phyloP scores from a whole-genome alignment of 1,140 invertebrate species.

The Ericerus pela region DNA sequence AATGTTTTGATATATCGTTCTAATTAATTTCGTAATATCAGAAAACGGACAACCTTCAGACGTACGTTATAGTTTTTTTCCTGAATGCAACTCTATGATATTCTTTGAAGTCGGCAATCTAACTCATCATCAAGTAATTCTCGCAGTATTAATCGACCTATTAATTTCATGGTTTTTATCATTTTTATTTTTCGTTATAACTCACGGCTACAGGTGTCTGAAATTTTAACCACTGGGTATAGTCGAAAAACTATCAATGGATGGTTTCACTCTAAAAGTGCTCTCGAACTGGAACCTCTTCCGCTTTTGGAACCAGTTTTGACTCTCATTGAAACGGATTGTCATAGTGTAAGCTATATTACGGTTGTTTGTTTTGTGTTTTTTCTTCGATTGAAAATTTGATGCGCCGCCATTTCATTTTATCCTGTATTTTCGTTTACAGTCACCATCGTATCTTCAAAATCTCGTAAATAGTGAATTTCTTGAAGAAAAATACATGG shows the following conservation, averaged over 20 bases:
- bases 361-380: not conserved
- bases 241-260: constrained; percentile 22
- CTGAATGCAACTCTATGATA: constrained; percentile 21
- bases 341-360: not conserved
- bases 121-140: constrained; percentile 23
- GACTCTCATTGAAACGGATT: not conserved
- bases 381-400: not conserved
- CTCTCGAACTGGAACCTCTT: not conserved
- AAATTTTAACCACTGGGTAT: constrained; percentile 17
- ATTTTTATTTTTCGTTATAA: not conserved
- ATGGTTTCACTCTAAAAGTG: constrained; percentile 21
- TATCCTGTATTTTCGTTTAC: not conserved
- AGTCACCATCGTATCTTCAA: not conserved
- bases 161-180: constrained; percentile 1
- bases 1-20: not conserved
- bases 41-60: constrained; percentile 18
- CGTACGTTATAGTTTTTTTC: constrained; percentile 15
- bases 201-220: constrained; percentile 19
- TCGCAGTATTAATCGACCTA: not conserved
- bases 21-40: not conserved
- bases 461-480: not conserved
- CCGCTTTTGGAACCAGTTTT: not conserved
- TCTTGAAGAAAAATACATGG: not conserved
- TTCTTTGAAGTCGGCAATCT: constrained; percentile 23
- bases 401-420: not conserved